Evolutionary conservation across 2,888 invertebrate genomes (phyloP), one percentile per base, ranked within the genome.

Genomic region (Drosophila kokeensis): DNA sequence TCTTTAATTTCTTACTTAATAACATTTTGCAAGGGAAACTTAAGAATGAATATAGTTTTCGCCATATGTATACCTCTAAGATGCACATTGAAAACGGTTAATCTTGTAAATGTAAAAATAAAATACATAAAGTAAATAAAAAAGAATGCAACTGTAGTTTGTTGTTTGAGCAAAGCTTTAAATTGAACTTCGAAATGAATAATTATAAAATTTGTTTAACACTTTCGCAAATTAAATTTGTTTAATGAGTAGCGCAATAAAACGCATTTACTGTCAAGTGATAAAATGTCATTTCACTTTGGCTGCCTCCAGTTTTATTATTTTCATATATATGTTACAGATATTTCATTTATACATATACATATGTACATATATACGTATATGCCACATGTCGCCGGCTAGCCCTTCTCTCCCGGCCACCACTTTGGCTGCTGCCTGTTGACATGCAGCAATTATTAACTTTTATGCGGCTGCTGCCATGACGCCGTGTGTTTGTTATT

Each of bases 211-310:
- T 15, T 42, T 62, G 36, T 18, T 66, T 15, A 48, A 66, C 63
- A 70, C 34, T 79, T 64, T 76, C 71, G 77, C 64, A 80, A 89
- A 87, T 87, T 90, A 82, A 89, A 87, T 90, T 78, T 90, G 73
- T 90, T 89, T 83, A 90, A 91, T 90, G 90, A 89, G 90, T 61
- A 76, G 60, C 73, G 86, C 87, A 91, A 91, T 90, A 90, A 91
- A 91, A 82, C 74, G 90, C 86, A 90, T 90, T 91, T 83, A 90
- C 87, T 91, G 87, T 86, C 91, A 89, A 89, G 89, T 91, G 91
- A 91, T 89, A 91, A 90, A 86, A 87, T 82, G 89, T 76, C 81
- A 79, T 83, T 81, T 75, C 82, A 76, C 73, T 73, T 68, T 73
- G 77, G 59, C 50, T 50, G 67, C 76, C 55, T 62, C 66, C 65